Base-by-base conservation (phyloP, 2,888 invertebrate species). In the Mythimna lalbum region DNA sequence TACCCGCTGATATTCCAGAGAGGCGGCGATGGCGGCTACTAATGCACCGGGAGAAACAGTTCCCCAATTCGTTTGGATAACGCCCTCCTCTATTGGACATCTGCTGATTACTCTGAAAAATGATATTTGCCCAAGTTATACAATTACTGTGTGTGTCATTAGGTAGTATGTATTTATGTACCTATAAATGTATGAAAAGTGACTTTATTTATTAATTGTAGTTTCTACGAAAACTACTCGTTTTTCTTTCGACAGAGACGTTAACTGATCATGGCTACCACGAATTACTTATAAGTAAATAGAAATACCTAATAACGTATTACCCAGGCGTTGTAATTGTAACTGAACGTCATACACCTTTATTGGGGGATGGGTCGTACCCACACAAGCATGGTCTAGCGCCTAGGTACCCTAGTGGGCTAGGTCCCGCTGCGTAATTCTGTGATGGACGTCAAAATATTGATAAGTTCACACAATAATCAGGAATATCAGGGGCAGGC, bases 71-170 rank as follows among this genome's bases (percentile, higher is more conserved):
- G 97, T 97, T 86, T 96, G 94, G 14, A 97, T 92, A 0, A 97
- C 97, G 1, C 98, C 98, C 49, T 96, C 95, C 93, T 97, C 97
- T 73, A 97, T 94, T 0, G 97, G 97, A 87, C 97, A 97, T 82
- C 96, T 89, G 83, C 96, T 96, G 65, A 88, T 84, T 33, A 92
- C 87, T 82, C 96, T 95, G 86, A 59, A 90, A 91, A 21, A 23
- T 10, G 1, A 9, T 23, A 23, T 6, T 62, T 61, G 5, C 4
- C 6, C 5, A 43, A 47, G 19, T 19, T 6, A 5, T 43, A 43
- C 17, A 17, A 17, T 43, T 43, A 4, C 36, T 39, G 4, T 10
- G 12, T 12, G 3, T 17, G 1, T 9, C 4, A 53, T 31, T 19
- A 31, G 4, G 53, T 10, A 55, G 31, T 31, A n/a, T 19, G 27